Base-by-base conservation (phyloP, 1,140 invertebrate genomes). In the Drosophila orosa region DNA sequence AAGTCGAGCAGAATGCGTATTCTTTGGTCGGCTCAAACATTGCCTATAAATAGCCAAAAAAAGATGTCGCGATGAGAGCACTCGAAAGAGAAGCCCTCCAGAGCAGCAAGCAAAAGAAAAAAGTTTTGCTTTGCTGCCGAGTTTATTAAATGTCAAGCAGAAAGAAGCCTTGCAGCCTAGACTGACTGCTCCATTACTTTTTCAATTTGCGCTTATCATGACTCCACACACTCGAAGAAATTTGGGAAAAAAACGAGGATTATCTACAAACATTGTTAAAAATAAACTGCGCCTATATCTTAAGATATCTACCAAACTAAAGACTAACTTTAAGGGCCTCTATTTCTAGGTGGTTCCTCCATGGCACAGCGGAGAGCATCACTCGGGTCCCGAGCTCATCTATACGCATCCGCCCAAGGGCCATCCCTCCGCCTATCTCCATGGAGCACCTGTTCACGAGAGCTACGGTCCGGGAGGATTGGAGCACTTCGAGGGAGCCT, bases 401-500 rank as follows among this genome's bases (percentile, higher is more conserved):
- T 91, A 87, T 47, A 91, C 90, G 0, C 67, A 90, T 39, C 92
- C 92, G 33, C 91, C 92, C 1, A 92, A 91, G 72, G 87, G 90
- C 31, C 77, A 91, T 78, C 80, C 86, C 19, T 81, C 87, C 35
- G 65, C 91, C 62, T 92, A 92, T 68, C 74, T 92, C 19, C 93
- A 93, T 68, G 83, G 90, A 5, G 81, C 87, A 7, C 90, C 86
- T 1, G 72, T 90, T 15, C 91, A 92, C 37, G 91, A 92, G 48
- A 80, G 45, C 40, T 78, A 91, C 7, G 83, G 90, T 7, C 73
- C 93, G 89, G 57, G 92, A 13, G 57, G 92, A 19, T 74, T 81
- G 60, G 84, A 91, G 62, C 91, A 91, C 52, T 82, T 80, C 42
- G 90, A 91, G 47, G 76, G 75, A 72, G 79, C 93, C 91, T 94